Evolutionary conservation across 2,797 vertebrate species (phyloP), one percentile per base, ranked within the genome.

Genomic region (Nasua narica): DNA sequence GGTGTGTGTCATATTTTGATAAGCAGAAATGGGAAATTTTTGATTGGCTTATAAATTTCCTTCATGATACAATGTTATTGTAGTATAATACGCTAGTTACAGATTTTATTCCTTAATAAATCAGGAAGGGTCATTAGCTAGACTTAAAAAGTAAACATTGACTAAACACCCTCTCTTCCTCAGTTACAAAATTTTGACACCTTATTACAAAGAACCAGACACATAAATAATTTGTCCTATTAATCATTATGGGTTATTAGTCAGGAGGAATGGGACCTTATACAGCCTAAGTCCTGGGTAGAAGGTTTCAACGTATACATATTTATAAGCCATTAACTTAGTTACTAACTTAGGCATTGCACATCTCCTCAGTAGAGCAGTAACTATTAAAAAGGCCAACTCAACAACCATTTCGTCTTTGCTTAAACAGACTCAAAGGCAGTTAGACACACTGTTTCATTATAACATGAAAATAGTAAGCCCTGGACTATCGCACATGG

Each of bases 401-500:
- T 77, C 62, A 93, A 89, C 62, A 72, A 18, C 40, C 37, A 72
- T 72, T 78, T 87, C 37, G 25, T 69, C 11, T 65, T 90, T 94
- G 94, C 87, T 82, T 40, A 96, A 88, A 67, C 62, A 97, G 83
- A 94, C n/a, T 94, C 69, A 92, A 85, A 79, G 29, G 16, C 79
- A 95, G 74, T 96, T 72, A 97, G 54, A 91, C 37, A 81, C 81
- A 94, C 52, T 91, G 89, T 88, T 95, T 94, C 97, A 67, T 29
- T 87, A 94, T 27, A 93, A 69, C 67, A 83, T 93, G 85, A 86
- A 97, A 98, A 74, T 19, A 69, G 93, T 5, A 90, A 96, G 79
- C 40, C 72, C 37, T 92, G 19, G 46, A 7, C 32, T 91, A 79
- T 35, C 83, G 43, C 43, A 84, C 65, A 69, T 72, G 94, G 78